A percentile compares a stretch with the other conserved stretches of the same genome.
These are phyloP conservation scores for Pelecanoides urinatrix DNA, from an alignment of 2,113 vertebrate genomes.

Conservation along the genomic window DNA sequence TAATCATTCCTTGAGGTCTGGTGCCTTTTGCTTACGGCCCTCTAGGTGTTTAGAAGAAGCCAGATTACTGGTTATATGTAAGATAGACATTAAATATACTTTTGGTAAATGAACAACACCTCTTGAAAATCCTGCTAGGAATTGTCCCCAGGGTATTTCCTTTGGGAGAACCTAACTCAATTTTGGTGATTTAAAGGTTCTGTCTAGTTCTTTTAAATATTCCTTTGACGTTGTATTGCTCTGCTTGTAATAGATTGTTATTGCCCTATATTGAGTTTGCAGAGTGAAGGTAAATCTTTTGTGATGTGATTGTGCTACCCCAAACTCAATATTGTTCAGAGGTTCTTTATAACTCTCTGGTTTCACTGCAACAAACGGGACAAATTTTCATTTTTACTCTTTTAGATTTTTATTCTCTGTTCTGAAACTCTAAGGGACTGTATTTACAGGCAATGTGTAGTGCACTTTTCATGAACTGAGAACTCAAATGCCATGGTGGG, in stretches of 20 bases:
- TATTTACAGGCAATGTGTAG: conserved; percentile 24
- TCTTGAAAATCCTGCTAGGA: conserved; percentile 76
- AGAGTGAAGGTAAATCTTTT: conserved; percentile 91
- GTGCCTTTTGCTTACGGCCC: conserved; percentile 50
- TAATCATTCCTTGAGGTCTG: neutral
- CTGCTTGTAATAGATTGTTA: conserved; percentile 93
- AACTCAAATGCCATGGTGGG: neutral
- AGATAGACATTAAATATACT: conserved; percentile 68
- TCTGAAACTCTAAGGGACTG: conserved; percentile 55
- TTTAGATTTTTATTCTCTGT: conserved; percentile 74
- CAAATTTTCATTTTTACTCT: conserved; percentile 98
- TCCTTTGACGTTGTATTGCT: conserved; percentile 77
- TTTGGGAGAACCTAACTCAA: conserved; percentile 77
- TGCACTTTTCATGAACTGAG: conserved; percentile 37
- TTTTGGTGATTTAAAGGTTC: conserved; percentile 84
- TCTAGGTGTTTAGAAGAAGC: conserved; percentile 8
- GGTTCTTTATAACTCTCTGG: conserved; percentile 84
- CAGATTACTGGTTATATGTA: conserved; percentile 46
- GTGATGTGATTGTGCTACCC: conserved; percentile 89
- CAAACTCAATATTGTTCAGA: conserved; percentile 89
- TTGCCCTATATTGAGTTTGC: conserved; percentile 95
- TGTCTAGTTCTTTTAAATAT: conserved; percentile 87
- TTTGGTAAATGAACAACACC: conserved; percentile 74
- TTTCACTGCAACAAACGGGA: conserved; percentile 79
- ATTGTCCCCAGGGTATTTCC: conserved; percentile 76